Evolutionary conservation across 2,888 invertebrate genomes (phyloP).

Genomic region (Melanostoma mellinum): DNA sequence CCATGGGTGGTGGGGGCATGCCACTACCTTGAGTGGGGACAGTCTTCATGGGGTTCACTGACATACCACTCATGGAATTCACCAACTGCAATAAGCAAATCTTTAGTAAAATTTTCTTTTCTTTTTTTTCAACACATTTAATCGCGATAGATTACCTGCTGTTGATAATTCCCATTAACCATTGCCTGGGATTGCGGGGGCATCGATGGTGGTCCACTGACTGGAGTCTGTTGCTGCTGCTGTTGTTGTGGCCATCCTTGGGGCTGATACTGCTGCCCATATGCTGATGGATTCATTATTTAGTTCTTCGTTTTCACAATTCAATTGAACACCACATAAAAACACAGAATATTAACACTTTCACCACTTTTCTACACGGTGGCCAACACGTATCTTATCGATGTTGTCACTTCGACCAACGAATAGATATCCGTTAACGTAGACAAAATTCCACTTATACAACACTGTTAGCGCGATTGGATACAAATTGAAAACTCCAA

Average conservation of each 20-base stretch:
- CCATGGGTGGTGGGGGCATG: conserved; percentile 59
- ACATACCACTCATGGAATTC: conserved; percentile 79
- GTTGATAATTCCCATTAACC: conserved; percentile 81
- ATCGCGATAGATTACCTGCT: conserved; percentile 77
- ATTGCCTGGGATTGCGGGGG: conserved; percentile 76
- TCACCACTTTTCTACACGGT: conserved; percentile 56
- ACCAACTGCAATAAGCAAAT: conserved; percentile 75
- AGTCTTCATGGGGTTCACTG: conserved; percentile 77
- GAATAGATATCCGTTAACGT: conserved; percentile 43
- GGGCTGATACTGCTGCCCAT: conserved; percentile 76
- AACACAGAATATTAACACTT: conserved; percentile 58
- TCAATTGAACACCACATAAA: conserved; percentile 55
- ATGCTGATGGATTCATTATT: conserved; percentile 79
- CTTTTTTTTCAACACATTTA: neutral
- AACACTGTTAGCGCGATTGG: neutral
- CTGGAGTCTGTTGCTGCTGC: conserved; percentile 77
- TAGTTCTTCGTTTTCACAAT: conserved; percentile 18
- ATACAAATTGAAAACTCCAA: neutral
- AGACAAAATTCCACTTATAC: conserved; percentile 9
- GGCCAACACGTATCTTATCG: conserved; percentile 59
- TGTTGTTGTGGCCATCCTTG: conserved; percentile 77
- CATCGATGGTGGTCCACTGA: conserved; percentile 74
- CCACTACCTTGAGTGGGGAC: conserved; percentile 53
- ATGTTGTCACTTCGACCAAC: conserved; percentile 50
- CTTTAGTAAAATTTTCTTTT: neutral